A percentile compares a stretch with the other conserved stretches of the same genome.
phyloP scores from a whole-genome alignment of 2,797 vertebrate species.

The Silurus lanzhouensis region DNA sequence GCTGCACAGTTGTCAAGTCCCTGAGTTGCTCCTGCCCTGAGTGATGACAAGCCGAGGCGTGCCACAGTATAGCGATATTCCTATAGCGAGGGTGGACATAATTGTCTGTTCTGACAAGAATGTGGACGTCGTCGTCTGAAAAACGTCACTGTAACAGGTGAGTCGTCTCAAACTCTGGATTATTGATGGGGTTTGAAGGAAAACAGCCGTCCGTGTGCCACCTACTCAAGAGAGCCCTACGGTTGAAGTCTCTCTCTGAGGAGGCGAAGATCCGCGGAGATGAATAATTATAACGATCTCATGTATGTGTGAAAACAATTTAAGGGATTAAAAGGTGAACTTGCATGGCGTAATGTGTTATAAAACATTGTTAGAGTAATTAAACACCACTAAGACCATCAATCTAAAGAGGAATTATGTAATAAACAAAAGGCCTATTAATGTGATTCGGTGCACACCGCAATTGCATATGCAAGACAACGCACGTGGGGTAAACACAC shows the following conservation, averaged over 20 bases:
- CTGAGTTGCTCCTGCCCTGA: background rate
- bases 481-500: constrained; percentile 15
- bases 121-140: background rate
- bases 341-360: constrained; percentile 3
- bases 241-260: background rate
- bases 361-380: constrained; percentile 17
- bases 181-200: constrained; percentile 22
- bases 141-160: constrained; percentile 11
- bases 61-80: background rate
- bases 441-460: constrained; percentile 26
- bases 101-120: constrained; percentile 15
- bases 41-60: background rate
- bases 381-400: constrained; percentile 20
- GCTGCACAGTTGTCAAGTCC: background rate
- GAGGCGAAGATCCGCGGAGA: background rate
- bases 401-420: constrained; percentile 33
- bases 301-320: background rate
- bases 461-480: constrained; percentile 25
- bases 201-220: constrained; percentile 4
- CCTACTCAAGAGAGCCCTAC: background rate
- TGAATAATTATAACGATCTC: background rate
- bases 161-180: background rate
- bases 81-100: background rate
- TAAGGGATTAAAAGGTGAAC: constrained; percentile 1
- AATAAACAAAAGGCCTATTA: constrained; percentile 43